phyloP scores from a whole-genome alignment of 2,113 vertebrate genomes.

The Crocuta crocuta region DNA sequence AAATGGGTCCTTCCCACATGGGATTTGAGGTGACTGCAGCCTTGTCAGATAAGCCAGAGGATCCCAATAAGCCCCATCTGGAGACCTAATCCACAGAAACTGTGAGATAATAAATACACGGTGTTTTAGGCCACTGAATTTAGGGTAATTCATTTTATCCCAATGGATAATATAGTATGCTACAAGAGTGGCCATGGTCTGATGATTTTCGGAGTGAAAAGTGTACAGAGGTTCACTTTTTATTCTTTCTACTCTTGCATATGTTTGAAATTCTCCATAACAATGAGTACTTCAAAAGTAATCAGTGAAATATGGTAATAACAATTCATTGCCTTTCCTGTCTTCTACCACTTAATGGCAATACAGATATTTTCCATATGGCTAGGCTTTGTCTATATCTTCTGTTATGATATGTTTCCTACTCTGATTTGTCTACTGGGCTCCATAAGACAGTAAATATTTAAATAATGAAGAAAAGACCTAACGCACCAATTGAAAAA shows the following conservation, averaged over 20 bases:
- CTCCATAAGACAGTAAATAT: neutral
- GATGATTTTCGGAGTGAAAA: neutral
- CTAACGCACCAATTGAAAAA: neutral
- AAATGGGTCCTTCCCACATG: neutral
- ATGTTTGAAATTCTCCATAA: constrained; percentile 35
- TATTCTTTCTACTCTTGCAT: neutral
- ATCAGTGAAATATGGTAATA: neutral
- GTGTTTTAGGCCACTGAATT: neutral
- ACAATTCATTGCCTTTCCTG: neutral
- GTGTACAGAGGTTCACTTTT: neutral
- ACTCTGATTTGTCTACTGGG: neutral
- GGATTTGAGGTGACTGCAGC: neutral
- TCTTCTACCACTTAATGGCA: neutral
- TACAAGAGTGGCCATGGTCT: neutral
- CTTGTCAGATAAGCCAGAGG: neutral
- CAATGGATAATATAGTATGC: neutral
- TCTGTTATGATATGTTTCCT: neutral
- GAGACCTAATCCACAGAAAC: neutral
- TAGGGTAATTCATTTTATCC: neutral
- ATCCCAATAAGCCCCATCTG: neutral
- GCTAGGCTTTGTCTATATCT: neutral
- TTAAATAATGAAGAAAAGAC: constrained; percentile 22
- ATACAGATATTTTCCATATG: neutral
- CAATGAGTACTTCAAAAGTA: constrained; percentile 1
- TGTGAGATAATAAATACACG: neutral